Percentiles rank a stretch among this genome's conserved stretches.
These are phyloP conservation scores for Orbicella faveolata DNA, from an alignment of 64 coral and sea anemone genomes.

Conservation along the genomic window DNA sequence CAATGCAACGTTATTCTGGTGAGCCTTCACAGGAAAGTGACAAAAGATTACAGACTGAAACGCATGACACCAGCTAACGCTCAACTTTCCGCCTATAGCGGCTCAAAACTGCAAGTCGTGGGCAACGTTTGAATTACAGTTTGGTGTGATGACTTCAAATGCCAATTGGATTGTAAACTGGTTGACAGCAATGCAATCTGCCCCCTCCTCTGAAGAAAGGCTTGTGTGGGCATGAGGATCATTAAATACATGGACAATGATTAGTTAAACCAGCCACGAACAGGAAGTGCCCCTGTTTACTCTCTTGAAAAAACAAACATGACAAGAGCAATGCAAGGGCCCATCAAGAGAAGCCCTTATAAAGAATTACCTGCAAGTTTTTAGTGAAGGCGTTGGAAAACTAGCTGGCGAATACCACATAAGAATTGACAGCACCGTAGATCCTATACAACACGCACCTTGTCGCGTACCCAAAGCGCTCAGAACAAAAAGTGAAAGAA, in stretches of 20 bases:
- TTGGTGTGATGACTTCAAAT: too few species aligned
- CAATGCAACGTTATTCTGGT: too few species aligned
- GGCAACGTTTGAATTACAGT: too few species aligned
- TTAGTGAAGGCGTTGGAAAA: conserved; percentile 13
- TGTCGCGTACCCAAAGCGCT: background rate
- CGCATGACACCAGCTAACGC: too few species aligned
- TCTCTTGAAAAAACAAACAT: background rate
- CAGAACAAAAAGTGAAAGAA: too few species aligned
- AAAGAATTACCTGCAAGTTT: background rate
- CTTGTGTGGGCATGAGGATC: background rate
- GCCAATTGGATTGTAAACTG: background rate
- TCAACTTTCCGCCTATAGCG: too few species aligned
- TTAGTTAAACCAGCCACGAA: conserved; percentile 29
- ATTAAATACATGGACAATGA: conserved; percentile 64
- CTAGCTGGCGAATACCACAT: conserved; percentile 21
- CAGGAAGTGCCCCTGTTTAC: conserved; percentile 3
- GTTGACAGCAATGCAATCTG: too few species aligned
- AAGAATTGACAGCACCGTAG: background rate
- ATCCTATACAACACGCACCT: conserved; percentile 18
- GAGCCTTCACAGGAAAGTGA: too few species aligned
- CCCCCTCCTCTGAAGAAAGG: too few species aligned
- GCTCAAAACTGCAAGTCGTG: too few species aligned
- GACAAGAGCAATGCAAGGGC: too few species aligned
- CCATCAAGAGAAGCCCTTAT: background rate
- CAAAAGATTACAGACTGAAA: too few species aligned